A percentile compares a stretch with the other conserved stretches of the same genome.
These are phyloP conservation scores for Sebastes taczanowskii DNA, from an alignment of 2,797 vertebrate genomes.

Conservation along the genomic window DNA sequence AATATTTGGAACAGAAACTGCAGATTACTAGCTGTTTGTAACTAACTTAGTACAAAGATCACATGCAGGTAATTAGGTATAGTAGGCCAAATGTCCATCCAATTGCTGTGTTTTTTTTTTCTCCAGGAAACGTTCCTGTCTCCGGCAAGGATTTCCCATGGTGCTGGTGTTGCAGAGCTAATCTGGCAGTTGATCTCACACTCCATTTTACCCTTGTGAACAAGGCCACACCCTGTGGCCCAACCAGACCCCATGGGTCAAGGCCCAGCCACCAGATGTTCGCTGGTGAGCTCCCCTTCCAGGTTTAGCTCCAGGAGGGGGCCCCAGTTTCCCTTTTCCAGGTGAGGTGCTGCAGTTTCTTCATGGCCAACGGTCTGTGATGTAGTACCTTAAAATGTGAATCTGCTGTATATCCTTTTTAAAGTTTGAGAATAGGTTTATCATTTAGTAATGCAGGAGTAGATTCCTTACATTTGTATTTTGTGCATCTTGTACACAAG, in stretches of 20 bases:
- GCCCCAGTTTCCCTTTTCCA: too few species aligned
- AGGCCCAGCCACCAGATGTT: too few species aligned
- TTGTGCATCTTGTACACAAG: not conserved
- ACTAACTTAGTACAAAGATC: too few species aligned
- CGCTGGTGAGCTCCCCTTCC: rapidly evolving
- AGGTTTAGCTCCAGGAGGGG: too few species aligned
- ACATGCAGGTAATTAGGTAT: not conserved
- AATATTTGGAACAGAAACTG: not conserved
- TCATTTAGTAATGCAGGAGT: not conserved
- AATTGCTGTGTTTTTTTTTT: too few species aligned
- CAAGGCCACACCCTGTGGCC: too few species aligned
- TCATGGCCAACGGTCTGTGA: not conserved
- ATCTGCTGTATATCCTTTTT: not conserved
- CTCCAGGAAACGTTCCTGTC: not conserved
- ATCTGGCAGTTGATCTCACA: too few species aligned
- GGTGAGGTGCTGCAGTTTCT: not conserved
- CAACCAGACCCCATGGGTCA: too few species aligned
- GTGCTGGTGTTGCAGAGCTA: too few species aligned
- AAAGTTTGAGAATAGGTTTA: not conserved
- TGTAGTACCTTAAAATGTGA: not conserved
- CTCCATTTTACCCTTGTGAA: too few species aligned
- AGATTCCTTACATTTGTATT: not conserved
- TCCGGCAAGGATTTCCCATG: not conserved
- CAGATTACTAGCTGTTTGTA: not conserved
- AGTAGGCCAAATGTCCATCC: not conserved